Percentiles rank a stretch among this genome's conserved stretches.
Evolutionary conservation across 2,888 invertebrate species (phyloP).

Genomic region (Saturnia japonica): DNA sequence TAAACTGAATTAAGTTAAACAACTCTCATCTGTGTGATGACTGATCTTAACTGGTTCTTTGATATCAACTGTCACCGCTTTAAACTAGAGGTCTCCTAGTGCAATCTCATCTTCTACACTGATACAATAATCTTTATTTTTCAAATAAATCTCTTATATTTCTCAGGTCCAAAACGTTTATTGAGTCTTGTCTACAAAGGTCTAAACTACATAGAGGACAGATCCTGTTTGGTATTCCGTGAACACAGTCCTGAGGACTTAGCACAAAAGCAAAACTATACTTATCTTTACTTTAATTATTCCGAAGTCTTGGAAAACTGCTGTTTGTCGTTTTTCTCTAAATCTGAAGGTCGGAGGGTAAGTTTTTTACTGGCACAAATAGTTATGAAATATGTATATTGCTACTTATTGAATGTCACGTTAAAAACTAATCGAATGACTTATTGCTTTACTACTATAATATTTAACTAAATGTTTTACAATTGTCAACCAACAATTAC

Average conservation of each 20-base stretch:
- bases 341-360: conserved; percentile 51
- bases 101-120: background rate
- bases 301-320: conserved; percentile 65
- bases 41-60: background rate
- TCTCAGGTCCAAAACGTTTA: conserved; percentile 52
- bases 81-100: background rate
- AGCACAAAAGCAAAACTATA: conserved; percentile 39
- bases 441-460: too few species aligned
- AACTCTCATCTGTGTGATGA: background rate
- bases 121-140: background rate
- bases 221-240: conserved; percentile 57
- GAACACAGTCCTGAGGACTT: conserved; percentile 47
- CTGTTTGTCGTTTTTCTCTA: conserved; percentile 49
- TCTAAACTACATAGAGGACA: conserved; percentile 46
- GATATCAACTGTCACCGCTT: background rate
- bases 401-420: too few species aligned
- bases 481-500: too few species aligned
- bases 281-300: conserved; percentile 60
- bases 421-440: too few species aligned
- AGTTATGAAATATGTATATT: too few species aligned
- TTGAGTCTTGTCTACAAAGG: conserved; percentile 52
- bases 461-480: too few species aligned
- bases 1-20: too few species aligned
- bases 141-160: background rate
- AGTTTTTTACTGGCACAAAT: conserved; percentile 29